A percentile compares a stretch with the other conserved stretches of the same genome.
These are phyloP conservation scores for Apaloderma vittatum DNA, from an alignment of 2,113 vertebrate species.

Conservation along the genomic window DNA sequence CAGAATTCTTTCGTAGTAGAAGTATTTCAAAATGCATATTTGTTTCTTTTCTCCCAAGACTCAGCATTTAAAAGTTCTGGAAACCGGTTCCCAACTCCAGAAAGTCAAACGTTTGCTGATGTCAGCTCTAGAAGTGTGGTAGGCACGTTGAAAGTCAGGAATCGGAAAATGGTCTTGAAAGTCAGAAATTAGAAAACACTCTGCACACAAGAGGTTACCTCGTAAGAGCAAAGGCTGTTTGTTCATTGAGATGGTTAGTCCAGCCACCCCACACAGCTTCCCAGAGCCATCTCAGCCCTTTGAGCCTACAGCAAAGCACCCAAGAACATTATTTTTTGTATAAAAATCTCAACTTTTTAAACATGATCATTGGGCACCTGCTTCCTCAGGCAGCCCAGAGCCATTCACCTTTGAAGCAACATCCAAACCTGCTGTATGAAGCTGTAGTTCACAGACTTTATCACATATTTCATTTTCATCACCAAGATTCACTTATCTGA, in stretches of 20 bases:
- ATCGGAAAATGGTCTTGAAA: not conserved
- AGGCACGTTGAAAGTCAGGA: not conserved
- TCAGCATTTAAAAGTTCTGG: not conserved
- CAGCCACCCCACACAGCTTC: not conserved
- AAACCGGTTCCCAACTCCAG: not conserved
- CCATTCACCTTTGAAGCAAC: not conserved
- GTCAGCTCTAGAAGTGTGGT: not conserved
- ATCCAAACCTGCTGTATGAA: not conserved
- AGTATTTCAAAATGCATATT: fast-evolving
- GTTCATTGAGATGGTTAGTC: not conserved
- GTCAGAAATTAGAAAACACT: not conserved
- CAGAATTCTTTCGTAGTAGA: not conserved
- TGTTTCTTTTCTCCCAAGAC: not conserved
- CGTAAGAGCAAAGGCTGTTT: not conserved
- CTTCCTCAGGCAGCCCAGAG: not conserved
- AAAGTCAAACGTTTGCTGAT: not conserved
- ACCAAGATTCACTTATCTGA: not conserved
- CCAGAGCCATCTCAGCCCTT: not conserved
- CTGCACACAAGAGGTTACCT: not conserved
- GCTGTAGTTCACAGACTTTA: not conserved
- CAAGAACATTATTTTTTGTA: not conserved
- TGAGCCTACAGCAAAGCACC: not conserved
- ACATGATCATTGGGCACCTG: not conserved
- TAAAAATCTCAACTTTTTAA: not conserved
- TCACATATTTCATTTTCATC: not conserved